Base-by-base conservation (phyloP, 2,113 vertebrate genomes). In the Nicator chloris region DNA sequence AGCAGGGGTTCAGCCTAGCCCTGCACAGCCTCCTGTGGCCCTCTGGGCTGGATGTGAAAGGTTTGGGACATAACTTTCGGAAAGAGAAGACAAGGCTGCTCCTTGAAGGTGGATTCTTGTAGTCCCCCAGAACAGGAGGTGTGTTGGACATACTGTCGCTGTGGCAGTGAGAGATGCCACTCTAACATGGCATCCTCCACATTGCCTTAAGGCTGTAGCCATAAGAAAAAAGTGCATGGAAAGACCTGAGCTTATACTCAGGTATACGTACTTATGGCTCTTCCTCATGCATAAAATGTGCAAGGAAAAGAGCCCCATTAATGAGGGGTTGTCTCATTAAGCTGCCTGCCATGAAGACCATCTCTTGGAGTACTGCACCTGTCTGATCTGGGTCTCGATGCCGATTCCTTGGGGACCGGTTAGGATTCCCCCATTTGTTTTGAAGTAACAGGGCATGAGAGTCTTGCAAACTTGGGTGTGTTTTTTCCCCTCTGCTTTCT, bases 361-460 rank as follows among this genome's bases (percentile, higher is more conserved):
- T 49, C 8, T 59, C n/a, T 71, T 37, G 37, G 22, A 72, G 27
- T 54, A 20, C 15, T 64, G 81, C 10, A 24, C 14, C 4, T 6
- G 0, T 57, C 23, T 16, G 4, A 24, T 50, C 54, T 4, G 4
- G 47, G 27, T 39, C 75, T 59, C 0, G 0, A 0, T 56, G 53
- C n/a, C 47, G 35, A 12, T 39, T 54, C 40, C 45, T 71, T 6
- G 2, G 47, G 44, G 31, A 10, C 42, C 12, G 4, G 22, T 66
- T 66, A 27, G 44, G 64, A 54, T 76, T 68, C 27, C 10, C 15
- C 20, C 45, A 20, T 42, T 80, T 53, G 51, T 76, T 94, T 90
- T 64, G 39, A 71, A 78, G 49, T 50, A 66, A 35, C 39, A 51
- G 31, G 88, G 44, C 44, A 10, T 28, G 84, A 87, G 51, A 70